phyloP scores from a whole-genome alignment of 2,888 invertebrate genomes.

The Acronicta alni region DNA sequence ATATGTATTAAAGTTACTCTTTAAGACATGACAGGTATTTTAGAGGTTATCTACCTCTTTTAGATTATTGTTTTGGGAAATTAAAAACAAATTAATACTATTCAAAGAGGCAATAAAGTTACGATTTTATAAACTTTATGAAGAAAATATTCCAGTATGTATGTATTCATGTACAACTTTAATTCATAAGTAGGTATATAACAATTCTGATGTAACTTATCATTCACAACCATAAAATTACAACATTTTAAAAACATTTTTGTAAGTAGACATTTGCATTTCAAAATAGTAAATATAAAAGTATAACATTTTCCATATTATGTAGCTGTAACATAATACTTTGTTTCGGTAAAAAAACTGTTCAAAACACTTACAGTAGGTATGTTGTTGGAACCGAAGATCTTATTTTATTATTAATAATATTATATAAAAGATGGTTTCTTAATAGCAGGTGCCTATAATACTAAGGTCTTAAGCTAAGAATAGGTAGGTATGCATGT shows the following conservation, averaged over 20 bases:
- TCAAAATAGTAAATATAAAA: constrained; percentile 5
- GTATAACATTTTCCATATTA: background rate
- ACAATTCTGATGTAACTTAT: constrained; percentile 61
- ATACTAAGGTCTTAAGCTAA: constrained; percentile 33
- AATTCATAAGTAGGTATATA: constrained; percentile 34
- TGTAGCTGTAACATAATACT: background rate
- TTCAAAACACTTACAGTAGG: background rate
- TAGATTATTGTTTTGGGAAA: no score
- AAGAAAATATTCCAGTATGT: constrained; percentile 24
- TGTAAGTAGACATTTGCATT: constrained; percentile 43
- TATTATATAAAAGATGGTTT: constrained; percentile 5
- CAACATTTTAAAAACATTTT: constrained; percentile 47
- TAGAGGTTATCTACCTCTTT: no score
- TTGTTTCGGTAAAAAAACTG: background rate
- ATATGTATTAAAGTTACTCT: no score
- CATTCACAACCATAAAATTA: constrained; percentile 80
- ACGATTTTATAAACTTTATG: background rate
- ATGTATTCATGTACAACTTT: constrained; percentile 37
- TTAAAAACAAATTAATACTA: no score
- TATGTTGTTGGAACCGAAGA: constrained; percentile 1
- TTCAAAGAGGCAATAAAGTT: background rate
- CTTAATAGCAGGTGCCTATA: constrained; percentile 4
- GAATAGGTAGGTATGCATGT: constrained; percentile 6
- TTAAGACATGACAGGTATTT: no score
- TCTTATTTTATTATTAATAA: background rate